Percentiles rank a stretch among this genome's conserved stretches.
Evolutionary conservation across 1,140 invertebrate species (phyloP).

Genomic region (Drosophila bocki): DNA sequence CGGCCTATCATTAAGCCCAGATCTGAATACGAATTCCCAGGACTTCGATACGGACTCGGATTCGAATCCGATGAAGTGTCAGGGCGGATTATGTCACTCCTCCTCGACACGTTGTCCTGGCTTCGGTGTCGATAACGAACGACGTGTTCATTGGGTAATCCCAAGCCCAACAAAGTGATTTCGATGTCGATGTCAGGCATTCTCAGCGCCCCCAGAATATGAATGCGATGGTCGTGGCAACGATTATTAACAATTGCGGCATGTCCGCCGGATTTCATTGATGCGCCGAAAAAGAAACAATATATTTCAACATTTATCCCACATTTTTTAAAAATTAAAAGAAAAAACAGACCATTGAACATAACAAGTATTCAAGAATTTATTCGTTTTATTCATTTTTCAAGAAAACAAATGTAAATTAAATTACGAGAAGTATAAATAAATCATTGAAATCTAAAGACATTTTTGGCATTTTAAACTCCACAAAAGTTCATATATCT

Average conservation of each 20-base stretch:
- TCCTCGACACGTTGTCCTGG: conserved; percentile 19
- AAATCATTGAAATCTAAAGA: too few species aligned
- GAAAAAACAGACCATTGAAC: background rate
- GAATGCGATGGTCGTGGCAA: conserved; percentile 41
- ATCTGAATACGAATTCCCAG: background rate
- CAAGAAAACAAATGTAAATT: background rate
- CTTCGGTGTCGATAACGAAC: conserved; percentile 48
- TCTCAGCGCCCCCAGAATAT: conserved; percentile 32
- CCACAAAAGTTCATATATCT: too few species aligned
- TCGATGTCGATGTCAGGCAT: conserved; percentile 73
- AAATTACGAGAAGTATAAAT: background rate
- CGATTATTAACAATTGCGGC: conserved; percentile 71
- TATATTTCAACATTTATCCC: background rate
- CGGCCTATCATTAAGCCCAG: background rate
- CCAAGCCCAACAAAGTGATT: conserved; percentile 65
- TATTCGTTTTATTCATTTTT: background rate
- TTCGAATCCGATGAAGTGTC: conserved; percentile 51
- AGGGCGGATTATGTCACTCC: conserved; percentile 57
- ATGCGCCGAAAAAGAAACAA: conserved; percentile 1
- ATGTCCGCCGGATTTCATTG: conserved; percentile 56
- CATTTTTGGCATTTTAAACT: too few species aligned
- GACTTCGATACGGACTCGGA: background rate
- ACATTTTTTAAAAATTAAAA: background rate
- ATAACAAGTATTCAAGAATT: background rate
- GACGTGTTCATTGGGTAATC: conserved; percentile 76